Evolutionary conservation across 2,797 vertebrate genomes (phyloP), one percentile per base, ranked within the genome.

Genomic region (Smutsia gigantea): DNA sequence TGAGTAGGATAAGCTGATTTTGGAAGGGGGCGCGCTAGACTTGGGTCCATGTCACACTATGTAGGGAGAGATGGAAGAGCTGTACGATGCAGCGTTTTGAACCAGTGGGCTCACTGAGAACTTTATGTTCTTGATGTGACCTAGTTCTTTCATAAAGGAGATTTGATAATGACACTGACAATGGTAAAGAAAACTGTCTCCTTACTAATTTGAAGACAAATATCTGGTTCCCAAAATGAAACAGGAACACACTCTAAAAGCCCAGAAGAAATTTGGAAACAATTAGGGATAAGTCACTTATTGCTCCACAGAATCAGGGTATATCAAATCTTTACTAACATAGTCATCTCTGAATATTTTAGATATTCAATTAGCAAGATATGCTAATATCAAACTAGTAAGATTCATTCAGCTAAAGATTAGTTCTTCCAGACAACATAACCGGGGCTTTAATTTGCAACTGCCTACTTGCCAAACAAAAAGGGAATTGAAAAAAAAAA

Each of bases 1-100:
- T 64, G 69, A 87, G 82, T n/a, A 71, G 63, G 63, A 64, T 94
- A 92, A 95, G 59, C 81, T 95, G 72, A 46, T 92, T 96, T 96
- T 90, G 31, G 78, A 94, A 95, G 66, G 23, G 21, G 27, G 9
- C 31, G n/a, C 66, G 13, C 63, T 93, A 72, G 83, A 90, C 90
- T 81, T 91, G 79, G 49, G 42, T 64, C 18, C n/a, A 19, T 75
- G 86, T 79, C 55, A 63, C 31, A 84, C 66, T 77, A 29, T 34
- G 90, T 72, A 87, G 57, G 71, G n/a, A 55, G 6, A 46, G 57
- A 64, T 23, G 64, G 55, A 68, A 93, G 11, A 81, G 23, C 27
- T 59, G 9, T 27, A 55, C 53, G 79, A 55, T 51, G 51, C 46
- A 92, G 87, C 21, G n/a, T 68, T 95, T 68, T 74, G 34, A 81